These are phyloP conservation scores for Strigamia crassipes DNA, from an alignment of 2,888 invertebrate genomes.

Conservation along the genomic window DNA sequence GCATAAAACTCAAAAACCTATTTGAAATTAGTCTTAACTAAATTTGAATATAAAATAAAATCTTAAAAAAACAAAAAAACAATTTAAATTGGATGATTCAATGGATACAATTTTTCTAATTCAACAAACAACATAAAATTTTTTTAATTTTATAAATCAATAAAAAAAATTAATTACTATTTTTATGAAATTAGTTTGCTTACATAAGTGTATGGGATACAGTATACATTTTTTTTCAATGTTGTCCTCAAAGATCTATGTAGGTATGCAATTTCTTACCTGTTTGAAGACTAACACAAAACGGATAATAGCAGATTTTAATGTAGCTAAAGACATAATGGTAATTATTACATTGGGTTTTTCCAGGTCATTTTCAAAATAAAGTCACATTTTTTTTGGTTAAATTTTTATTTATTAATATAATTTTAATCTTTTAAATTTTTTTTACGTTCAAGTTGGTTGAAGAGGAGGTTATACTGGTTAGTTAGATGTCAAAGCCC, in stretches of 20 bases:
- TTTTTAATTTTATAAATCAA: too few species aligned
- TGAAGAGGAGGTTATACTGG: conserved; percentile 8
- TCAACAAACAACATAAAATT: too few species aligned
- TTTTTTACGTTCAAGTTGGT: background rate
- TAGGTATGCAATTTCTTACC: conserved; percentile 20
- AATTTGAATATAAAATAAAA: too few species aligned
- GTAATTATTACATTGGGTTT: conserved; percentile 8
- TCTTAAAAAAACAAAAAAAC: too few species aligned
- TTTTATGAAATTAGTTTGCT: background rate
- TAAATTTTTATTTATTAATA: background rate
- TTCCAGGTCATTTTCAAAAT: background rate
- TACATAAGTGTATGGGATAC: background rate
- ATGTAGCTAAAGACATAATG: background rate
- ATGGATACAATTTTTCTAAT: too few species aligned
- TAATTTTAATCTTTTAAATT: background rate
- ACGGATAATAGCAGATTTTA: background rate
- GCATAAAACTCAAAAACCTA: too few species aligned
- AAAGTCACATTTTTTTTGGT: background rate
- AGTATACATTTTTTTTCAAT: conserved; percentile 29
- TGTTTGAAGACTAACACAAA: conserved; percentile 32
- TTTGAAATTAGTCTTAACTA: too few species aligned
- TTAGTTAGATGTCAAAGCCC: conserved; percentile 22
- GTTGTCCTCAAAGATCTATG: conserved; percentile 12
- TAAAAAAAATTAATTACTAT: too few species aligned
- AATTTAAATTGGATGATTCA: too few species aligned